Evolutionary conservation across 2,113 vertebrate species (phyloP).

Genomic region (Todiramphus chloris): DNA sequence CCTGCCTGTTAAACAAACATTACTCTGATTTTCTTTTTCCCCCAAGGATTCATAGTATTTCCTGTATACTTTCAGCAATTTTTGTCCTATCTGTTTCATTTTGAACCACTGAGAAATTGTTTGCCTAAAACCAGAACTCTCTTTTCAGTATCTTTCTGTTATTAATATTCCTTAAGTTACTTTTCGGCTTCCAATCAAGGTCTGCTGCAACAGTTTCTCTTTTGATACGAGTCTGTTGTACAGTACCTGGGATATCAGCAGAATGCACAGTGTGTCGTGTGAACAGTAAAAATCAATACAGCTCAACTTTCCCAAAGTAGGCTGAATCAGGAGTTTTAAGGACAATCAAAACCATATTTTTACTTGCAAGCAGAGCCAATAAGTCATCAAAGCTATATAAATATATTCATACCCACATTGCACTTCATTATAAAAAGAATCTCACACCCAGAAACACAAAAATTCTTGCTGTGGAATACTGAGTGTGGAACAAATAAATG

Average conservation of each 20-base stretch:
- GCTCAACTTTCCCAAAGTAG: slow-evolving; percentile 55
- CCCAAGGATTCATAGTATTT: neutral
- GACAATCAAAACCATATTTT: slow-evolving; percentile 73
- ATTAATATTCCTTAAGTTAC: slow-evolving; percentile 57
- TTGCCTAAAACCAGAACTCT: slow-evolving; percentile 42
- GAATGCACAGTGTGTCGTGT: slow-evolving; percentile 34
- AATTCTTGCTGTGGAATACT: neutral
- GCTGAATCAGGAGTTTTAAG: slow-evolving; percentile 66
- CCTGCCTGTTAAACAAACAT: slow-evolving; percentile 7
- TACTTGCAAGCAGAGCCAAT: slow-evolving; percentile 59
- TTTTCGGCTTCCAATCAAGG: slow-evolving; percentile 32
- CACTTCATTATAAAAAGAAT: slow-evolving; percentile 51
- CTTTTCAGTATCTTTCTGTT: slow-evolving; percentile 51
- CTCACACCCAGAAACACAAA: neutral
- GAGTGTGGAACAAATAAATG: neutral
- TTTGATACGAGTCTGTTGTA: slow-evolving; percentile 2
- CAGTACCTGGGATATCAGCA: slow-evolving; percentile 26
- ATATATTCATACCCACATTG: slow-evolving; percentile 25
- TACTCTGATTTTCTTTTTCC: neutral
- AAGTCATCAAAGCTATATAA: slow-evolving; percentile 58
- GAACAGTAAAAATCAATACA: slow-evolving; percentile 47
- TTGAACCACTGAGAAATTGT: neutral
- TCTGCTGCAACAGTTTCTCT: slow-evolving; percentile 18
- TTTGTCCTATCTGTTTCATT: neutral
- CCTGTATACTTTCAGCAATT: neutral